These are phyloP conservation scores for Aphaenogaster rudis DNA, from an alignment of 1,140 invertebrate genomes.

Conservation along the genomic window DNA sequence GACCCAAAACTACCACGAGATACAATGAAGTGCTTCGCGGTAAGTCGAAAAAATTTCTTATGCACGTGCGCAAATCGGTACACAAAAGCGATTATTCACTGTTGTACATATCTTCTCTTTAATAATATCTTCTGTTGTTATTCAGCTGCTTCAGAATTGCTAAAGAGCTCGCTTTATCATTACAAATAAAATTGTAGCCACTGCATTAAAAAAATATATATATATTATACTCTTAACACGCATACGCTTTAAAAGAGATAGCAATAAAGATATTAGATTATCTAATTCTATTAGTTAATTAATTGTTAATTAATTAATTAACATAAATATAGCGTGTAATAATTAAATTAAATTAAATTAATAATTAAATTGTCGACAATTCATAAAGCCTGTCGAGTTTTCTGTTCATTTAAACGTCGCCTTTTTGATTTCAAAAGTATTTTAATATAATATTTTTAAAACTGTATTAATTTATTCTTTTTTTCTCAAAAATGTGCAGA, in stretches of 20 bases:
- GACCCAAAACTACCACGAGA: conserved; percentile 66
- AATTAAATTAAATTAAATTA: conserved; percentile 2
- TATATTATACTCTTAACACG: not conserved
- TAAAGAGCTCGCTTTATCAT: not conserved
- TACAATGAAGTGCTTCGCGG: conserved; percentile 79
- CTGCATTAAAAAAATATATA: not conserved
- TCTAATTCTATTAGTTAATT: conserved; percentile 12
- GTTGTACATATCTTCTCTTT: not conserved
- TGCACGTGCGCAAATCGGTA: not conserved
- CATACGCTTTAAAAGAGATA: not conserved
- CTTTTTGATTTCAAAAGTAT: not conserved
- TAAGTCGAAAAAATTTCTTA: conserved; percentile 70
- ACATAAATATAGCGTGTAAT: not conserved
- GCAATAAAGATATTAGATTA: not conserved
- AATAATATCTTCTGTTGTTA: not conserved
- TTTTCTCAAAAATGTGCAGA: conserved; percentile 19
- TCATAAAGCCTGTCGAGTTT: not conserved
- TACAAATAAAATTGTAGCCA: not conserved
- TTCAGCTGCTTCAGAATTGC: not conserved
- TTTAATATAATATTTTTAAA: conserved; percentile 17
- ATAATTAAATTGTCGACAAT: conserved; percentile 27
- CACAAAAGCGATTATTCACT: not conserved
- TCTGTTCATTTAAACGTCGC: no score
- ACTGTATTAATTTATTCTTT: not conserved
- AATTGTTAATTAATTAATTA: conserved; percentile 8